These are phyloP conservation scores for Aselliscus stoliczkanus DNA, from an alignment of 2,797 vertebrate genomes.

Conservation along the genomic window DNA sequence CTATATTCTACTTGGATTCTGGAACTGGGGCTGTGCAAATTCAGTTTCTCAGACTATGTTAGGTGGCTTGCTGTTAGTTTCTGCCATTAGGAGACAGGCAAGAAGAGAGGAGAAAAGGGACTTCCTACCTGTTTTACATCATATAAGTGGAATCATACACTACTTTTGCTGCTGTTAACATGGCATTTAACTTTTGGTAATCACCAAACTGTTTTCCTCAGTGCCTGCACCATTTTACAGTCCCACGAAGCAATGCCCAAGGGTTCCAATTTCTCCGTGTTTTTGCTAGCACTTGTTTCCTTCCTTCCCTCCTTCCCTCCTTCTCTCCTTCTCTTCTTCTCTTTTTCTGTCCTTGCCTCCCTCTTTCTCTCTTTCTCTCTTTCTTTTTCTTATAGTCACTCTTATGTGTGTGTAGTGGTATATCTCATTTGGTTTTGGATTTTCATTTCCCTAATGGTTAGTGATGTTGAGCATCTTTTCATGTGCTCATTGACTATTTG, in stretches of 20 bases:
- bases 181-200: neutral
- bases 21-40: neutral
- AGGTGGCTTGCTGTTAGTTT: neutral
- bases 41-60: neutral
- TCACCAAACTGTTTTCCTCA: neutral
- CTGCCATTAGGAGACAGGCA: neutral
- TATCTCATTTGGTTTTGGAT: too few species aligned
- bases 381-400: neutral
- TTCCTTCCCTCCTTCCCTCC: too few species aligned
- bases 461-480: too few species aligned
- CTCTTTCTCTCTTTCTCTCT: neutral
- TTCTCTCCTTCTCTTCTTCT: neutral
- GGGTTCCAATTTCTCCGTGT: neutral
- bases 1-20: neutral
- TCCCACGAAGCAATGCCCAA: neutral
- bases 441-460: too few species aligned
- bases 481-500: too few species aligned
- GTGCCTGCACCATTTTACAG: neutral
- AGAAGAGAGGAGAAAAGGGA: neutral
- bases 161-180: neutral
- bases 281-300: neutral
- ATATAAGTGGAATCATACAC: neutral
- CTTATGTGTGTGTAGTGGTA: too few species aligned
- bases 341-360: neutral
- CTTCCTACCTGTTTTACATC: neutral